phyloP scores from a whole-genome alignment of 2,113 vertebrate species.

The Carlito syrichta region DNA sequence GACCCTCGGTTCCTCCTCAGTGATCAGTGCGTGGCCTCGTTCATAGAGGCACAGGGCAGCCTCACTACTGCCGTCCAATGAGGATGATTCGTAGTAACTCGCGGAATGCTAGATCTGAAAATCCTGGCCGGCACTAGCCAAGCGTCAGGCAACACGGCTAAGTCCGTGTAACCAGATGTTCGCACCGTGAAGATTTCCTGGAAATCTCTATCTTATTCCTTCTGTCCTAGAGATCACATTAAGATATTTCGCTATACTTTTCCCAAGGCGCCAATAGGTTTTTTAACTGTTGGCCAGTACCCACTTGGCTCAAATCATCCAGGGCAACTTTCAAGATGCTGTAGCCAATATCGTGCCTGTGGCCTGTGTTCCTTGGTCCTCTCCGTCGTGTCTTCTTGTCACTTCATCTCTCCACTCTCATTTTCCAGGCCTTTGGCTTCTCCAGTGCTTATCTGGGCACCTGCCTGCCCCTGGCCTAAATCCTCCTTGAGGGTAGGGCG shows the following conservation, averaged over 20 bases:
- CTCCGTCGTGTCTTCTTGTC: no score
- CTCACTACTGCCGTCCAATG: no score
- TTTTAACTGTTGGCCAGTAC: not conserved
- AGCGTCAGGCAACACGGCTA: not conserved
- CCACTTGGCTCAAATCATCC: not conserved
- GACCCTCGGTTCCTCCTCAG: not conserved
- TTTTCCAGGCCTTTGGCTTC: not conserved
- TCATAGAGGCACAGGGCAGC: not conserved
- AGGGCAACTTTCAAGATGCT: no score
- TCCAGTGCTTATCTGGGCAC: not conserved
- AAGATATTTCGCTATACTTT: not conserved
- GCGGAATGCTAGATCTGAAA: not conserved
- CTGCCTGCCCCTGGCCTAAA: rapidly evolving
- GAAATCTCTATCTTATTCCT: not conserved
- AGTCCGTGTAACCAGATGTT: not conserved
- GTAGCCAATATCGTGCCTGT: no score
- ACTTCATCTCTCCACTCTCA: no score
- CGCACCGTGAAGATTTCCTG: not conserved
- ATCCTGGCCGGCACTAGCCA: rapidly evolving
- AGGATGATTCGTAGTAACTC: not conserved
- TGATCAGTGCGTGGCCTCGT: not conserved
- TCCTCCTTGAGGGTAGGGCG: rapidly evolving
- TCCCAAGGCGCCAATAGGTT: not conserved
- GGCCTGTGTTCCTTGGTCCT: not conserved
- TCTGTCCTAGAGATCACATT: not conserved